Conservation (phyloP, 2,888 invertebrate genomes). For the Synanthedon myopaeformis region DNA sequence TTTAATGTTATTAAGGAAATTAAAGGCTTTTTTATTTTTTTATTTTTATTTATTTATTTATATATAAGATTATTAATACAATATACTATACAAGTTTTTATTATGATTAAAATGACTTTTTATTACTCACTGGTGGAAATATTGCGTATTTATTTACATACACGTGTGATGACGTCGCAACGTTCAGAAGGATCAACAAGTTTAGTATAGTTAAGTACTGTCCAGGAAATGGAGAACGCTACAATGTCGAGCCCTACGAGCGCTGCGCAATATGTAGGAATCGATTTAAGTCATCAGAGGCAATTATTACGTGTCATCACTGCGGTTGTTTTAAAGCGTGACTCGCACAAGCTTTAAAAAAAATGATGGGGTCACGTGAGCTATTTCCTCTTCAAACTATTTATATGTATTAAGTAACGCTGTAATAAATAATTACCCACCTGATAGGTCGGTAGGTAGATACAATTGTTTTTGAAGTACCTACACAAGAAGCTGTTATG, state of each 20-base stretch:
- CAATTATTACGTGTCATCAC: neutral
- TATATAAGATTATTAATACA: too few relatives aligned
- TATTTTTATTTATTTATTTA: too few relatives aligned
- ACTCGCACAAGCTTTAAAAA: neutral
- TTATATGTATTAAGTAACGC: too few relatives aligned
- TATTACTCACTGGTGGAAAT: slow-evolving; percentile 7
- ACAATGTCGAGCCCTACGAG: neutral
- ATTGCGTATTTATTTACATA: slow-evolving; percentile 6
- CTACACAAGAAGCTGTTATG: too few relatives aligned
- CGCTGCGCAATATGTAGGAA: neutral
- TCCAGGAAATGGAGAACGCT: slow-evolving; percentile 1
- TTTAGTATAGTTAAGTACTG: slow-evolving; percentile 4
- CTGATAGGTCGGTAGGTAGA: too few relatives aligned
- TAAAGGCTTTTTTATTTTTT: too few relatives aligned
- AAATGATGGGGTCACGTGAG: too few relatives aligned
- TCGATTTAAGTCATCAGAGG: neutral
- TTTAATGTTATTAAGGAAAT: too few relatives aligned
- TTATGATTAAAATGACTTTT: neutral
- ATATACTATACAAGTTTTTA: too few relatives aligned
- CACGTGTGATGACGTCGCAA: slow-evolving; percentile 6
- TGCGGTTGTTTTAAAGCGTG: neutral
- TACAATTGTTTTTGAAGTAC: too few relatives aligned
- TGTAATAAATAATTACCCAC: too few relatives aligned
- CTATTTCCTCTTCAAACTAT: too few relatives aligned
- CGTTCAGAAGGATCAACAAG: slow-evolving; percentile 6